These are phyloP conservation scores for Halcyon senegalensis DNA, from an alignment of 2,113 vertebrate genomes.

Conservation along the genomic window DNA sequence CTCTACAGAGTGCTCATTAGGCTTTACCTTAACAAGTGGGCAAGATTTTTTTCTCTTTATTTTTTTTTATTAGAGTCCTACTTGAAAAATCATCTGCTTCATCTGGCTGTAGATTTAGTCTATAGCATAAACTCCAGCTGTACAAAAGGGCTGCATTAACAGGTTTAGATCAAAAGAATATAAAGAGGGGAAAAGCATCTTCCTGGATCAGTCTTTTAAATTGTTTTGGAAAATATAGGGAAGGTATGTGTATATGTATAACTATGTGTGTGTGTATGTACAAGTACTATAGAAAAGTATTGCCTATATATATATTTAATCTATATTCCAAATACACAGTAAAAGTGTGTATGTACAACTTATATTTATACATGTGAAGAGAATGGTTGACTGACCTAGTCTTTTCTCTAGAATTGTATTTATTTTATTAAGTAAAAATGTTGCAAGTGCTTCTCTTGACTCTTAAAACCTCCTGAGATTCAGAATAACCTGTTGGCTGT, in stretches of 20 bases:
- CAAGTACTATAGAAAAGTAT: neutral
- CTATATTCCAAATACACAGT: neutral
- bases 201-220: neutral
- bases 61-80: neutral
- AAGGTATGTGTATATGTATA: neutral
- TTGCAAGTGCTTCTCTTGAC: neutral
- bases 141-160: neutral
- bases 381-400: neutral
- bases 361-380: neutral
- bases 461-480: neutral
- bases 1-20: neutral
- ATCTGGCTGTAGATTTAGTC: neutral
- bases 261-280: neutral
- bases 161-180: neutral
- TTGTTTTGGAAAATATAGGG: neutral
- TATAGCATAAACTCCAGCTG: neutral
- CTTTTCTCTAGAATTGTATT: neutral
- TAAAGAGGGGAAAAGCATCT: neutral
- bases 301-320: neutral
- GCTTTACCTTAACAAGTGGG: neutral
- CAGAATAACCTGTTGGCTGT: neutral
- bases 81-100: neutral
- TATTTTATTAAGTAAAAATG: neutral
- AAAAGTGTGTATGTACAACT: neutral
- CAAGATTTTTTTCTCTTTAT: neutral